Evolutionary conservation across 2,113 vertebrate species (phyloP).

Genomic region (Antechinus flavipes): DNA sequence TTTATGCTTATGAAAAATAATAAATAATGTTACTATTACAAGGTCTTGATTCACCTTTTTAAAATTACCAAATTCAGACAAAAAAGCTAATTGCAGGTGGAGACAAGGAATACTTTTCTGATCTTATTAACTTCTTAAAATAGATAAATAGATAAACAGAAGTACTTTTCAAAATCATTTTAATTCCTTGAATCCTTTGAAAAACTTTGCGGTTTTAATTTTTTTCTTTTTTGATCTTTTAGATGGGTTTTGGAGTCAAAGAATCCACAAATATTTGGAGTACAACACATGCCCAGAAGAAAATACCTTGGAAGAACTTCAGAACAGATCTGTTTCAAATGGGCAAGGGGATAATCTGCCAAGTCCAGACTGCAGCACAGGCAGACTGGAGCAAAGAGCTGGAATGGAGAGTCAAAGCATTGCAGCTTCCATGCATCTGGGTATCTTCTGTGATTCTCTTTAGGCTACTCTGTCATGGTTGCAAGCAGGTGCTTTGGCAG

Average conservation of each 20-base stretch:
- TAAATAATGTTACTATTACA: not conserved
- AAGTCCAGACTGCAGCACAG: no score
- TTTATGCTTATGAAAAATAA: not conserved
- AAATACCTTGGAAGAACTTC: no score
- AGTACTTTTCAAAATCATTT: not conserved
- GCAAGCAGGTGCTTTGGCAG: no score
- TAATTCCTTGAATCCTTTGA: not conserved
- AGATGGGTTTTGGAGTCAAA: not conserved
- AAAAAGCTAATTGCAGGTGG: not conserved
- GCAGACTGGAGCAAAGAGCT: no score
- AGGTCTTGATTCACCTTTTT: conserved; percentile 15
- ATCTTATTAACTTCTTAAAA: not conserved
- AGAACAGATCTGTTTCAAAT: no score
- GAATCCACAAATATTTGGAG: no score
- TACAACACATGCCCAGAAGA: no score
- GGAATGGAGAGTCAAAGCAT: no score
- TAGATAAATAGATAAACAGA: not conserved
- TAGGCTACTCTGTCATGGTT: no score
- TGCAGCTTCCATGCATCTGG: no score
- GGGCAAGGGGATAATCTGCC: no score
- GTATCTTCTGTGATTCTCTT: no score
- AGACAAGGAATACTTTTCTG: not conserved
- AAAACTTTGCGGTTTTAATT: conserved; percentile 26
- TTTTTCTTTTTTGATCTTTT: not conserved
- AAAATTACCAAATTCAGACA: conserved; percentile 5